Conservation (phyloP, 1,140 invertebrate genomes). For the Rhyacophila brunnea region DNA sequence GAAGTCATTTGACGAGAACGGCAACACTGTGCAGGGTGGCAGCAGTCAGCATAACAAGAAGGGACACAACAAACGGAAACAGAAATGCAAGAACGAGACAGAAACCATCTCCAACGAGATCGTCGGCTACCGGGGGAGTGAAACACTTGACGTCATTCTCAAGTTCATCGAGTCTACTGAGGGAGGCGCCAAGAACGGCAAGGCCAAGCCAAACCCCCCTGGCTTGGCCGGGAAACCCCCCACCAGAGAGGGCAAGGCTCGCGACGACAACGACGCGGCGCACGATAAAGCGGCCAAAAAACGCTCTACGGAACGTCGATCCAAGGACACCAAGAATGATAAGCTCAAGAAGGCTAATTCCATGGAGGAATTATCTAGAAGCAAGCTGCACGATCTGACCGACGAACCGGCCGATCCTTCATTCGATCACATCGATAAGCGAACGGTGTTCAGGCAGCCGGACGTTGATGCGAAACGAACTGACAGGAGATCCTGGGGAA, state of each 20-base stretch:
- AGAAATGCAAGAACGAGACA: slow-evolving; percentile 60
- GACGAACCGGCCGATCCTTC: slow-evolving; percentile 47
- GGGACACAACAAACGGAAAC: slow-evolving; percentile 54
- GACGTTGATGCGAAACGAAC: slow-evolving; percentile 34
- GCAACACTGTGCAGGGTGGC: slow-evolving; percentile 59
- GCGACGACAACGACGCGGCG: slow-evolving; percentile 46
- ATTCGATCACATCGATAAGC: slow-evolving; percentile 45
- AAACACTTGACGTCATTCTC: slow-evolving; percentile 57
- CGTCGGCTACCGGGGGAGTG: slow-evolving; percentile 63
- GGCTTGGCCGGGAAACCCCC: slow-evolving; percentile 19
- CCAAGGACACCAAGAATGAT: slow-evolving; percentile 47
- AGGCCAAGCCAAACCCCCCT: slow-evolving; percentile 31
- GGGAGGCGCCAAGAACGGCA: slow-evolving; percentile 41
- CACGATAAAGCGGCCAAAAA: slow-evolving; percentile 49
- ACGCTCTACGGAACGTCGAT: slow-evolving; percentile 46
- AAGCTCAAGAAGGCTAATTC: slow-evolving; percentile 64
- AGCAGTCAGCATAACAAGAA: slow-evolving; percentile 58
- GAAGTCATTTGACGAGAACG: slow-evolving; percentile 67
- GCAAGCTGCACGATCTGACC: slow-evolving; percentile 67
- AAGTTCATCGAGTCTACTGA: slow-evolving; percentile 58
- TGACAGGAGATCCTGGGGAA: slow-evolving; percentile 60
- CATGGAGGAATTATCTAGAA: slow-evolving; percentile 69
- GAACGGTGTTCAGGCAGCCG: slow-evolving; percentile 45
- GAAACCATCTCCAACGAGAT: slow-evolving; percentile 62
- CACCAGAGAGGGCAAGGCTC: slow-evolving; percentile 41